Conservation (phyloP, 2,113 vertebrate species). For the Egretta garzetta region DNA sequence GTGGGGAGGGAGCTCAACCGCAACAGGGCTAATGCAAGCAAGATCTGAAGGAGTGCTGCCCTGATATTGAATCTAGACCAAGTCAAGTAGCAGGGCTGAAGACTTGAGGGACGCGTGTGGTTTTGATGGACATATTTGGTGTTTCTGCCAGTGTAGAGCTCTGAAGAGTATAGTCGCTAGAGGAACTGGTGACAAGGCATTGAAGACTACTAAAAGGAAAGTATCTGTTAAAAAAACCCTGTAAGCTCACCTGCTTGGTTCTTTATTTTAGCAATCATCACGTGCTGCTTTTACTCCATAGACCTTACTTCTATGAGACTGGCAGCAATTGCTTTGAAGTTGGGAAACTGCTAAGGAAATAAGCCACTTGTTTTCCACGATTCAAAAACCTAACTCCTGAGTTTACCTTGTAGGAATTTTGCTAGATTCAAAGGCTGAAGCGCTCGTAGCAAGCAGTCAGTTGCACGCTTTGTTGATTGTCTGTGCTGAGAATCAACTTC, state of each 20-base stretch:
- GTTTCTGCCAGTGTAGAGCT: not conserved
- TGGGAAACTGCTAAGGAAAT: not conserved
- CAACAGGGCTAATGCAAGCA: not conserved
- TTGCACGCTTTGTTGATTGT: not conserved
- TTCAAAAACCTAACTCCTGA: not conserved
- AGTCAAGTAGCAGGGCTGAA: not conserved
- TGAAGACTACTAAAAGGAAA: not conserved
- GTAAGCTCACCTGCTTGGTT: not conserved
- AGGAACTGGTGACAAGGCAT: not conserved
- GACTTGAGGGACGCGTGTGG: not conserved
- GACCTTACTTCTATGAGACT: not conserved
- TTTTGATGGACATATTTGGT: not conserved
- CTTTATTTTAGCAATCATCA: not conserved
- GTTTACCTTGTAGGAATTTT: not conserved
- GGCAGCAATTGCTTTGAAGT: not conserved
- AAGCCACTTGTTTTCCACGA: not conserved
- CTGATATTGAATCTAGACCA: not conserved
- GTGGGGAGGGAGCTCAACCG: not conserved
- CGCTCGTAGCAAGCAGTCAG: not conserved
- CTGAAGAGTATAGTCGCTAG: not conserved
- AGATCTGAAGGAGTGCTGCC: not conserved
- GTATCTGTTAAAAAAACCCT: not conserved
- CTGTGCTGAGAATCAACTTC: not conserved
- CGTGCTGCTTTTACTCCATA: not conserved
- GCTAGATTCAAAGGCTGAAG: not conserved